Evolutionary conservation across 37 sponge, comb jelly and placozoan genomes (phyloP).

Genomic region (Agelas oroides): DNA sequence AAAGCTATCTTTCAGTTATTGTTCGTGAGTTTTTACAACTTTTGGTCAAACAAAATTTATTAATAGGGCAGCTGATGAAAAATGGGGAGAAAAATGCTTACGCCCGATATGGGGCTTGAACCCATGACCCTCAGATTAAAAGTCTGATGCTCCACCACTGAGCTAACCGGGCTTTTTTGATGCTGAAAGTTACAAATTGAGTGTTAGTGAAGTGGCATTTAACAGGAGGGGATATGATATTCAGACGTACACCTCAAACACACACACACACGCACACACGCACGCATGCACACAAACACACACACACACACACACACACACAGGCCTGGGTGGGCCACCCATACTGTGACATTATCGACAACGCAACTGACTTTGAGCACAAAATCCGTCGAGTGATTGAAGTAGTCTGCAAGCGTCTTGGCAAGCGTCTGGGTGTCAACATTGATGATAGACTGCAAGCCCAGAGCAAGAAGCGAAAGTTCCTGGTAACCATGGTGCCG

Average conservation of each 20-base stretch:
- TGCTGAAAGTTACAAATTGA: too few species aligned
- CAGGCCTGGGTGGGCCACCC: slow-evolving; percentile 93
- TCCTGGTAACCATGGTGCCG: slow-evolving; percentile 54
- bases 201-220: too few species aligned
- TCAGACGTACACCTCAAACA: not conserved
- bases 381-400: slow-evolving; percentile 79
- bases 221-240: not conserved
- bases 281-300: not conserved
- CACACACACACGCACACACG: slow-evolving; percentile 12
- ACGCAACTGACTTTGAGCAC: slow-evolving; percentile 81
- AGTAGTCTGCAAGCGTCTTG: slow-evolving; percentile 56
- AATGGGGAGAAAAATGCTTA: too few species aligned
- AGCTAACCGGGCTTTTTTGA: too few species aligned
- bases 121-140: slow-evolving; percentile 2
- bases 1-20: too few species aligned
- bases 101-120: slow-evolving; percentile 1
- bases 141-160: slow-evolving; percentile 18
- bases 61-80: too few species aligned
- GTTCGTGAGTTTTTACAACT: too few species aligned
- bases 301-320: not conserved
- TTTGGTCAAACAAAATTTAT: too few species aligned
- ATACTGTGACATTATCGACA: slow-evolving; percentile 83
- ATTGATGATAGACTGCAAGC: slow-evolving; percentile 66
- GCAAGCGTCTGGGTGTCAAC: slow-evolving; percentile 48
- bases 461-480: slow-evolving; percentile 81